Percentiles rank a stretch among this genome's conserved stretches.
Conservation (phyloP, 2,888 invertebrate genomes). For the Amblyjoppa fuscipennis region DNA sequence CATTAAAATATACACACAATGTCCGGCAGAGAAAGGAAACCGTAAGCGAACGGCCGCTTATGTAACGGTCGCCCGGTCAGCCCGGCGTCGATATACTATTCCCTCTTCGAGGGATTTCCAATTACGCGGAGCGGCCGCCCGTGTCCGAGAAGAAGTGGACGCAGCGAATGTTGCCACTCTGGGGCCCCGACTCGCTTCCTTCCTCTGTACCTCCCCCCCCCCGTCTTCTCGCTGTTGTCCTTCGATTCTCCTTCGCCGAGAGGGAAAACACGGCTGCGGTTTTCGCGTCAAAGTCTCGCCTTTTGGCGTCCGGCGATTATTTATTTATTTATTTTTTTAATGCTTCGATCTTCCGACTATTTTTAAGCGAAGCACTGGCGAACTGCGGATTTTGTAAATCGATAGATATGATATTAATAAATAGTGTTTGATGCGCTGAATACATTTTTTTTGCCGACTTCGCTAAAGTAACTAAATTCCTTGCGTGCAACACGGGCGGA, state of each 20-base stretch:
- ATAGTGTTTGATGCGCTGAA: background rate
- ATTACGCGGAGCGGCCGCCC: slow-evolving; percentile 56
- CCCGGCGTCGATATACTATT: slow-evolving; percentile 49
- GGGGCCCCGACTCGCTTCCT: slow-evolving; percentile 53
- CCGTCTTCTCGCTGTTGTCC: background rate
- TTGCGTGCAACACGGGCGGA: too few relatives aligned
- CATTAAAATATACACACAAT: slow-evolving; percentile 16
- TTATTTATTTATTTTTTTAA: too few relatives aligned
- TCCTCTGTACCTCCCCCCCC: slow-evolving; percentile 16
- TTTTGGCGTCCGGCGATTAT: too few relatives aligned
- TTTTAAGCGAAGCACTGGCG: too few relatives aligned
- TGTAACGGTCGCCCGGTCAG: slow-evolving; percentile 55
- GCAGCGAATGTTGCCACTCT: slow-evolving; percentile 51
- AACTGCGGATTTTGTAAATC: too few relatives aligned
- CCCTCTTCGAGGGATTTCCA: slow-evolving; percentile 61
- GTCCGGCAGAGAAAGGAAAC: slow-evolving; percentile 53
- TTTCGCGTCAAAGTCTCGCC: too few relatives aligned
- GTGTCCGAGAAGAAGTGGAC: slow-evolving; percentile 47
- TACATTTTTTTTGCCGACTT: background rate
- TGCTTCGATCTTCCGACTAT: too few relatives aligned
- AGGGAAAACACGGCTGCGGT: too few relatives aligned
- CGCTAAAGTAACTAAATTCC: too few relatives aligned
- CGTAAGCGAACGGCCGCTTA: slow-evolving; percentile 19
- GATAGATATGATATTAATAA: background rate
- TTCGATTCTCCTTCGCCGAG: too few relatives aligned